phyloP scores from a whole-genome alignment of 2,797 vertebrate genomes.

The Tokudaia tokunoshimensis region DNA sequence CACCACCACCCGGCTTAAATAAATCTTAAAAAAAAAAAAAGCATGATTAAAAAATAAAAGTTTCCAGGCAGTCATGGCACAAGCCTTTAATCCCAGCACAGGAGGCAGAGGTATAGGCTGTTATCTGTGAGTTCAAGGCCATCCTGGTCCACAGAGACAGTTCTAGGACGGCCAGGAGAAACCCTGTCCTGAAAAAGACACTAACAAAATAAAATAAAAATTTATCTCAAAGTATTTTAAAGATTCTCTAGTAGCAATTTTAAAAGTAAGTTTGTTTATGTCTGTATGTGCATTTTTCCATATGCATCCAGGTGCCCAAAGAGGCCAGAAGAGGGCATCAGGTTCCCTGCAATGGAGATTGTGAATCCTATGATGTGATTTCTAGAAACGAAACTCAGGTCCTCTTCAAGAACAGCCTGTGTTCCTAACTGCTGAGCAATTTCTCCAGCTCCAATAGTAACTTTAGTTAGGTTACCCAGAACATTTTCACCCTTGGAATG shows the following conservation, averaged over 20 bases:
- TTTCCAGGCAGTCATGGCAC: too few relatives aligned
- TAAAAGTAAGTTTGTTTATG: not conserved
- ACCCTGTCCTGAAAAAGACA: too few relatives aligned
- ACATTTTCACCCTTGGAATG: constrained; percentile 14
- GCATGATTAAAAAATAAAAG: too few relatives aligned
- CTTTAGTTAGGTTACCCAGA: not conserved
- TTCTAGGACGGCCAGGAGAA: too few relatives aligned
- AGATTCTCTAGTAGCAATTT: not conserved
- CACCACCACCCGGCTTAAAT: too few relatives aligned
- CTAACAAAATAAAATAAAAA: not conserved
- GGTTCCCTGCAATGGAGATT: not conserved
- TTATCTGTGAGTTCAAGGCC: too few relatives aligned
- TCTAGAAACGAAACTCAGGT: not conserved
- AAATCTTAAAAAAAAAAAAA: too few relatives aligned
- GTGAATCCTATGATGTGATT: not conserved
- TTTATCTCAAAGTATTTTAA: not conserved
- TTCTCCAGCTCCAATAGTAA: not conserved
- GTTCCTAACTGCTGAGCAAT: not conserved
- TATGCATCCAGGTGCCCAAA: not conserved
- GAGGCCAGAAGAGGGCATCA: not conserved
- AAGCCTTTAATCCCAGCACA: too few relatives aligned
- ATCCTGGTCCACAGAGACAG: too few relatives aligned
- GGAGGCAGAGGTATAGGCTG: too few relatives aligned
- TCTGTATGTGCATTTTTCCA: not conserved
- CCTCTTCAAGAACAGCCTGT: not conserved